Base-by-base conservation (phyloP, 2,888 invertebrate species). In the Mechanitis mazaeus region DNA sequence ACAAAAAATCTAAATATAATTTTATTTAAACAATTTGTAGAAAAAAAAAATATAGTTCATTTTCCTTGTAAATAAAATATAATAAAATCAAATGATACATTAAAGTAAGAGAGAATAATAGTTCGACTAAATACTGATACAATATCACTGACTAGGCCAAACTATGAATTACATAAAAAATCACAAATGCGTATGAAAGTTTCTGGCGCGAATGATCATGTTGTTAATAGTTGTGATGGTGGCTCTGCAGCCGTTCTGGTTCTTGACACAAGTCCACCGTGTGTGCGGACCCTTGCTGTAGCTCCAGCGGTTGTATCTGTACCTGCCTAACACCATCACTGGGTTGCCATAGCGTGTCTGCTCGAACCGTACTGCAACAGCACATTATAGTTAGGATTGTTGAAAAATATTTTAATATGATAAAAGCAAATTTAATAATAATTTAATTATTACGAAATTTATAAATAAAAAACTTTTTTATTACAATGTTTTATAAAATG, bases 281-380 rank as follows among this genome's bases (percentile, higher is more conserved):
- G 75, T 69, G 58, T 75, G 73, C 0, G 75, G 74, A 0, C 80
- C 81, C 55, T 71, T 78, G 68, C 81, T 80, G 54, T 80, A 77
- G 33, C 76, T 80, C 80, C 79, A 80, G 50, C 72, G 74, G 68
- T 83, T 80, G 70, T 75, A 85, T n/a, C 81, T 73, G 63, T 82
- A 80, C 9, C 64, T 69, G 1, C 82, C 82, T 3, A 76, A 65
- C 4, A 80, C 74, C 50, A 87, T 77, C 42, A 87, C 85, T 2
- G 87, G 87, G 60, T 85, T 85, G 1, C 87, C 87, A 56, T 61
- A 83, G 4, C 85, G 79, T 2, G 86, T 80, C 46, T 58, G 70
- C 60, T 71, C 72, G 55, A 71, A 75, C n/a, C 66, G 66, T 50
- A 72, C 71, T 71, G 63, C 7, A 65, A 69, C 60, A 59, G 33